Percentiles rank a stretch among this genome's conserved stretches.
Evolutionary conservation across 2,888 invertebrate genomes (phyloP).

Genomic region (Geotrupes spiniger): DNA sequence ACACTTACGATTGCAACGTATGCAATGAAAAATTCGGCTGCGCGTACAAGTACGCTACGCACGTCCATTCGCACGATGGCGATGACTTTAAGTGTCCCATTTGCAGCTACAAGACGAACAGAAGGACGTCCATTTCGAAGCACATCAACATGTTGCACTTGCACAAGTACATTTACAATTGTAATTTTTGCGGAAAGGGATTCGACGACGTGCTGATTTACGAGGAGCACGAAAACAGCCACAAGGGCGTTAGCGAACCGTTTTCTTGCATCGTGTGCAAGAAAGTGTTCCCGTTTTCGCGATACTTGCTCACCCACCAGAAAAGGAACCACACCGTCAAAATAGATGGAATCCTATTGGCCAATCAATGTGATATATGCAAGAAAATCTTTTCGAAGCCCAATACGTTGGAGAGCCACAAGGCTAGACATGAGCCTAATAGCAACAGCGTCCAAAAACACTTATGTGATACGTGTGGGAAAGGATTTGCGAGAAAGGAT

Average conservation of each 20-base stretch:
- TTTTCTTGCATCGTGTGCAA: slow-evolving; percentile 48
- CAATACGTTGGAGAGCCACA: slow-evolving; percentile 43
- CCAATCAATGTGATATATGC: slow-evolving; percentile 32
- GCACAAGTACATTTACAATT: slow-evolving; percentile 4
- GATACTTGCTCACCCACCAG: slow-evolving; percentile 51
- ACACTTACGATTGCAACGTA: slow-evolving; percentile 40
- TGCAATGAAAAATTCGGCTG: slow-evolving; percentile 44
- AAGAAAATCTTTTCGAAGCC: slow-evolving; percentile 42
- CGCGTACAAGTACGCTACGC: slow-evolving; percentile 40
- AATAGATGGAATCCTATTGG: slow-evolving; percentile 32
- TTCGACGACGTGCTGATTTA: slow-evolving; percentile 4
- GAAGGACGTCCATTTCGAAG: neutral
- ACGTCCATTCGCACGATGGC: slow-evolving; percentile 37
- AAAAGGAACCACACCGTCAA: slow-evolving; percentile 25
- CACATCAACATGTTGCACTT: slow-evolving; percentile 15
- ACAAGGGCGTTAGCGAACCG: neutral
- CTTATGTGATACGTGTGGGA: slow-evolving; percentile 41
- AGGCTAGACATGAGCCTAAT: slow-evolving; percentile 42
- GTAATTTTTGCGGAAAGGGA: slow-evolving; percentile 14
- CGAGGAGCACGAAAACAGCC: slow-evolving; percentile 17
- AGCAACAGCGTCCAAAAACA: slow-evolving; percentile 37
- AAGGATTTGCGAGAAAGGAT: slow-evolving; percentile 40
- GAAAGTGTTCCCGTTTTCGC: slow-evolving; percentile 35
- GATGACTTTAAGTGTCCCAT: slow-evolving; percentile 19
- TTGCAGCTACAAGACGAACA: slow-evolving; percentile 10